These are phyloP conservation scores for Tetanocera ferruginea DNA, from an alignment of 2,888 invertebrate genomes.

Conservation along the genomic window DNA sequence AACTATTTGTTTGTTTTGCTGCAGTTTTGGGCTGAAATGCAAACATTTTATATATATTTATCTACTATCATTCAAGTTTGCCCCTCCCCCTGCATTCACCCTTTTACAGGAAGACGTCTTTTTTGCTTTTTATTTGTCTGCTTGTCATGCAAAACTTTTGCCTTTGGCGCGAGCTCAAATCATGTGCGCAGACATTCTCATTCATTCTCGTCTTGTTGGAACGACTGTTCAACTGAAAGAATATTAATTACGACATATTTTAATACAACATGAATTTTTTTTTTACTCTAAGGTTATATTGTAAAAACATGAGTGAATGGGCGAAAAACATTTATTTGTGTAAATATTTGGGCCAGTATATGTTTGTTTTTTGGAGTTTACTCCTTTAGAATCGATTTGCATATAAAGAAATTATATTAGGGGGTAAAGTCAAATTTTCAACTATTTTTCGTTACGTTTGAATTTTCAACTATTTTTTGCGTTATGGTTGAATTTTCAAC, in stretches of 20 bases:
- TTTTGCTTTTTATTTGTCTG: constrained; percentile 3
- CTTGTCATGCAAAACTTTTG: constrained; percentile 9
- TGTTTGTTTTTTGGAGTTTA: too few relatives aligned
- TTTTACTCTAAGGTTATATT: not conserved
- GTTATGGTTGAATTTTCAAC: too few relatives aligned
- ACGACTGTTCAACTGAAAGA: not conserved
- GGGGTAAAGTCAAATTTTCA: too few relatives aligned
- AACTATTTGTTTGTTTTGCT: constrained; percentile 17
- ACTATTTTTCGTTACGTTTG: too few relatives aligned
- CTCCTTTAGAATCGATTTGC: too few relatives aligned
- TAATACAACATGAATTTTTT: not conserved
- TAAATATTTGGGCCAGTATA: not conserved
- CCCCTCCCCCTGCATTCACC: not conserved
- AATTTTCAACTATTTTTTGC: too few relatives aligned
- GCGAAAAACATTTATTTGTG: not conserved
- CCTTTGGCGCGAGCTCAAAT: constrained; percentile 2
- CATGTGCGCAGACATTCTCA: not conserved
- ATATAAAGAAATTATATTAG: too few relatives aligned
- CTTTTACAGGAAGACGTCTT: not conserved
- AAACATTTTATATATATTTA: constrained; percentile 21
- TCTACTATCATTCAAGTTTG: not conserved
- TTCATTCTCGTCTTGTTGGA: not conserved
- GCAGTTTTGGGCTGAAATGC: not conserved
- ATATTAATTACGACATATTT: not conserved
- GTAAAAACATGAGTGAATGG: not conserved